phyloP scores from a whole-genome alignment of 2,113 vertebrate species.

The Phodopus roborovskii region DNA sequence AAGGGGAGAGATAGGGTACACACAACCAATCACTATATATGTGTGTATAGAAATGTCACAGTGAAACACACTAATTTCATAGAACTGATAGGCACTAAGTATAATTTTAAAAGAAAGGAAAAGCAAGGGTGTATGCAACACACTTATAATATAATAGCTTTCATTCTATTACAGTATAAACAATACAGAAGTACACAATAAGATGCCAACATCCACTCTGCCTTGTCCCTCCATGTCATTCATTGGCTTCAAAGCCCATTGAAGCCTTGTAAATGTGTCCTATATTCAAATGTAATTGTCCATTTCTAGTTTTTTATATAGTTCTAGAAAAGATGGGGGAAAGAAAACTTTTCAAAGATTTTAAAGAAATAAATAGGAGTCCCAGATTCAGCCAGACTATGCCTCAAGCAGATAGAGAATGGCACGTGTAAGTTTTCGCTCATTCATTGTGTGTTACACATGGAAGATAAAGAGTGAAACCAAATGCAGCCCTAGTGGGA shows the following conservation, averaged over 20 bases:
- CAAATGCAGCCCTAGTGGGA: not conserved
- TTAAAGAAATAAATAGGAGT: not conserved
- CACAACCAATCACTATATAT: too few species aligned
- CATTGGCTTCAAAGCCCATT: not conserved
- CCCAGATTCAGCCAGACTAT: not conserved
- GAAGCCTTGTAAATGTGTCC: not conserved
- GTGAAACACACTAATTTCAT: not conserved
- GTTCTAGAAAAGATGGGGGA: conserved; percentile 2
- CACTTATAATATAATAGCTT: not conserved
- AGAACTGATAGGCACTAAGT: not conserved
- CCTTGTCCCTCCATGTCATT: not conserved
- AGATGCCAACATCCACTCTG: not conserved
- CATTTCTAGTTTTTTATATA: conserved; percentile 11
- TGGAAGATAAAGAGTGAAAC: not conserved
- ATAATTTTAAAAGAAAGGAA: not conserved
- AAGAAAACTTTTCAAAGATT: not conserved
- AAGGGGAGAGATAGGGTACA: not conserved
- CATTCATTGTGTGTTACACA: not conserved
- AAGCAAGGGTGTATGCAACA: not conserved
- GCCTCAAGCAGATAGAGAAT: not conserved
- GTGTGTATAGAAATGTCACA: not conserved
- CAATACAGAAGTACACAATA: not conserved
- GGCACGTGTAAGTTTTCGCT: not conserved
- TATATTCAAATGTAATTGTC: conserved; percentile 4
- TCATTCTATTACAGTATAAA: not conserved